Evolutionary conservation across 2,888 invertebrate species (phyloP).

Genomic region (Drosophila sordidula): DNA sequence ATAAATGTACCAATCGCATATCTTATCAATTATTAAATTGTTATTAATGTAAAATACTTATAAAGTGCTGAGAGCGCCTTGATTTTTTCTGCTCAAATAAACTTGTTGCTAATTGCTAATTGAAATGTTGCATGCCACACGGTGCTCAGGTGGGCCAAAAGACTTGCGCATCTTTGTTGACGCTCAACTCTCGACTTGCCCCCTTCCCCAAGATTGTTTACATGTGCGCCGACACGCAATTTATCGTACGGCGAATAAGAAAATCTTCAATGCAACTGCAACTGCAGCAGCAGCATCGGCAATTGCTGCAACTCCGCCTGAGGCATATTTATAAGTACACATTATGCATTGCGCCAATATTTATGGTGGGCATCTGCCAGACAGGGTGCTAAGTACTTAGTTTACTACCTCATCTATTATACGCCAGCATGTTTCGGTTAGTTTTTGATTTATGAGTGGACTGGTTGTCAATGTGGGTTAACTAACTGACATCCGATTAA

Average conservation of each 20-base stretch:
- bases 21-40: not conserved
- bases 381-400: slow-evolving; percentile 40
- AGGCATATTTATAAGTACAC: slow-evolving; percentile 20
- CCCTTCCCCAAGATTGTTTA: slow-evolving; percentile 38
- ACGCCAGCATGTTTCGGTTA: not conserved
- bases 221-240: slow-evolving; percentile 58
- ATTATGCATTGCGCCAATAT: slow-evolving; percentile 38
- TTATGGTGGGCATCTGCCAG: slow-evolving; percentile 57
- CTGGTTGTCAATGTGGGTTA: slow-evolving; percentile 4
- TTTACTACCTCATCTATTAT: slow-evolving; percentile 27
- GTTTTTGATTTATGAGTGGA: slow-evolving; percentile 10
- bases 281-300: slow-evolving; percentile 8
- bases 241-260: slow-evolving; percentile 42
- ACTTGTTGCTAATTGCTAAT: slow-evolving; percentile 17
- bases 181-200: slow-evolving; percentile 15
- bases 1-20: too few species aligned
- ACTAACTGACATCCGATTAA: not conserved
- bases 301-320: slow-evolving; percentile 2
- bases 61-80: not conserved
- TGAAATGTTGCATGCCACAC: slow-evolving; percentile 47
- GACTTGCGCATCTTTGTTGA: slow-evolving; percentile 24
- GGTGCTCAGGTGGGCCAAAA: slow-evolving; percentile 2
- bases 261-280: slow-evolving; percentile 12
- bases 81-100: too few species aligned
- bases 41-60: slow-evolving; percentile 23